These are phyloP conservation scores for Drosophila formosana DNA, from an alignment of 2,888 invertebrate genomes.

Conservation along the genomic window DNA sequence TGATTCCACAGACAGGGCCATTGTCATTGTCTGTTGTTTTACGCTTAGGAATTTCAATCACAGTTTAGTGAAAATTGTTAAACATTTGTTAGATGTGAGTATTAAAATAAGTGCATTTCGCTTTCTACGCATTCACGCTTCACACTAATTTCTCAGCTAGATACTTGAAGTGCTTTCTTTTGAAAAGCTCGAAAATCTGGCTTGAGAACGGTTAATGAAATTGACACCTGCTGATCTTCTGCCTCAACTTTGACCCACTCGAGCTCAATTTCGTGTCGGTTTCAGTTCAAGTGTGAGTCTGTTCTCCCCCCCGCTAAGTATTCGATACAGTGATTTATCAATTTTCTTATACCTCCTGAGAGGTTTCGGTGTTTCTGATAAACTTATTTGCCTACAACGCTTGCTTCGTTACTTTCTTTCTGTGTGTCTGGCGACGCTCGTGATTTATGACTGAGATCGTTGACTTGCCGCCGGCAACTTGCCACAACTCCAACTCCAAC, in stretches of 20 bases:
- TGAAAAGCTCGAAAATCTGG: conserved; percentile 11
- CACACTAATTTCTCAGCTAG: not conserved
- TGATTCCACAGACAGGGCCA: not conserved
- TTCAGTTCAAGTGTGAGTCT: conserved; percentile 6
- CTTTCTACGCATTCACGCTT: conserved; percentile 31
- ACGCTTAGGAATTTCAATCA: conserved; percentile 11
- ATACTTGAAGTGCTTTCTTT: conserved; percentile 33
- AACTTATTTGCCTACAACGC: conserved; percentile 17
- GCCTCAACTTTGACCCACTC: conserved; percentile 22
- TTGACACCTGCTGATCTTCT: conserved; percentile 55
- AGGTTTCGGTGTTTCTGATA: conserved; percentile 5
- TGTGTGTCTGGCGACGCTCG: conserved; percentile 14
- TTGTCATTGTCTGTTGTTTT: not conserved
- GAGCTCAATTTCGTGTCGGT: not conserved
- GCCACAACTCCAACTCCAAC: not conserved
- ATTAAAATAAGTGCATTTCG: conserved; percentile 10
- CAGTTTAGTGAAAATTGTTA: conserved; percentile 18
- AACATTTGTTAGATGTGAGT: not conserved
- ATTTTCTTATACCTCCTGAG: conserved; percentile 9
- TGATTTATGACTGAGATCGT: conserved; percentile 43
- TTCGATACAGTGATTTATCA: conserved; percentile 24
- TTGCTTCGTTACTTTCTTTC: conserved; percentile 40
- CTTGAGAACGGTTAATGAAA: conserved; percentile 29
- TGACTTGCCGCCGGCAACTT: conserved; percentile 32
- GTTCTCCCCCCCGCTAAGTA: conserved; percentile 22